phyloP scores from a whole-genome alignment of 2,113 vertebrate genomes.

The Rafetus swinhoei region DNA sequence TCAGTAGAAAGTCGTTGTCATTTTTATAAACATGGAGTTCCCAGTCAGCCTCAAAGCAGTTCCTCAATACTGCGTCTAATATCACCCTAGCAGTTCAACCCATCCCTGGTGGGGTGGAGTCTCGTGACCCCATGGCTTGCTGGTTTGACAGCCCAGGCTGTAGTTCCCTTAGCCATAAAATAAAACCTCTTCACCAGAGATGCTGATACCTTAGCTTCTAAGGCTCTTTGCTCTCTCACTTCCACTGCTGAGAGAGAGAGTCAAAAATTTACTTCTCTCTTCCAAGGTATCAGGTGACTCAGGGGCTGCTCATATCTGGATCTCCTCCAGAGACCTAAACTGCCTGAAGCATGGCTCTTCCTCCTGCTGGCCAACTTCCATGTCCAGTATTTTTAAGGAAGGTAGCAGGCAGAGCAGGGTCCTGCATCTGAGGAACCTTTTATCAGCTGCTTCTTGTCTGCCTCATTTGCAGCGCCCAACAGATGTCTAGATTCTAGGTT shows the following conservation, averaged over 20 bases:
- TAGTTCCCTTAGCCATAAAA: not conserved
- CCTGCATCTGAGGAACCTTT: not conserved
- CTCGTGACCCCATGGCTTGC: accelerated
- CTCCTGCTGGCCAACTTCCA: not conserved
- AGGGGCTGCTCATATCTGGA: not conserved
- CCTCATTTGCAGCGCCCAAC: not conserved
- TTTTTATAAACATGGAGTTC: not conserved
- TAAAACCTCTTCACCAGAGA: not conserved
- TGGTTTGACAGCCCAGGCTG: not conserved
- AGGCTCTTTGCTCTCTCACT: not conserved
- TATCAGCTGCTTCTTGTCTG: not conserved
- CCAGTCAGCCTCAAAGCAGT: not conserved
- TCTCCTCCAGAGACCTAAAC: not conserved
- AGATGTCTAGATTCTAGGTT: not conserved
- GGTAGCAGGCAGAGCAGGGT: not conserved
- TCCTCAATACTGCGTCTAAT: not conserved
- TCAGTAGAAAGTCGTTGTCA: not conserved
- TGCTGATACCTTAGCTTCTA: not conserved
- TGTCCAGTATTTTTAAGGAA: not conserved
- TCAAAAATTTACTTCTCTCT: not conserved
- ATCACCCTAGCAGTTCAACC: not conserved
- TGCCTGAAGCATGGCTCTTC: not conserved
- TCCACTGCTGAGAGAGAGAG: not conserved
- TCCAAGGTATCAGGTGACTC: not conserved
- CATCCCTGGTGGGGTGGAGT: not conserved